Evolutionary conservation across 2,888 invertebrate genomes (phyloP).

Genomic region (Ditula angustiorana): DNA sequence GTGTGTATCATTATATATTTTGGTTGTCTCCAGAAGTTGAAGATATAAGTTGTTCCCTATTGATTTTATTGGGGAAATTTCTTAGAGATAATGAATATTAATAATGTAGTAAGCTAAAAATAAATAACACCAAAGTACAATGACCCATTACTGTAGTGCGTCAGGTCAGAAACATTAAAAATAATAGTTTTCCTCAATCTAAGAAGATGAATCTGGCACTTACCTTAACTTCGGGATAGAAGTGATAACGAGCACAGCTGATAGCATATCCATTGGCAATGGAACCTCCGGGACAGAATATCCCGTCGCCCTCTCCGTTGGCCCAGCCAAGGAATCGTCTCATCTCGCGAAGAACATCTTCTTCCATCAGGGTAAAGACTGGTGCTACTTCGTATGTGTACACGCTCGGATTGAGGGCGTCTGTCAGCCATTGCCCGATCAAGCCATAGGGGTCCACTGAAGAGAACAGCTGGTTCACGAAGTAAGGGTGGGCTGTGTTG

Average conservation of each 20-base stretch:
- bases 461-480: constrained; percentile 95
- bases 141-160: too few species aligned
- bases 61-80: too few species aligned
- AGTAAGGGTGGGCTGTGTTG: constrained; percentile 95
- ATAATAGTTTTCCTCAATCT: too few species aligned
- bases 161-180: too few species aligned
- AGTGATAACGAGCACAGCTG: constrained; percentile 91
- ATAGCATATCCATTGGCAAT: constrained; percentile 97
- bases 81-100: too few species aligned
- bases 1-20: too few species aligned
- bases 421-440: constrained; percentile 93
- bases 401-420: constrained; percentile 94
- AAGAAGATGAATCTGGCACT: too few species aligned
- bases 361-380: constrained; percentile 95
- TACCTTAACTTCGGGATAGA: constrained; percentile 91
- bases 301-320: constrained; percentile 91
- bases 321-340: constrained; percentile 91
- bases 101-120: too few species aligned
- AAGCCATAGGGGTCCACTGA: constrained; percentile 94
- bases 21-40: too few species aligned
- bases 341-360: constrained; percentile 92
- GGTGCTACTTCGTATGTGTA: constrained; percentile 97
- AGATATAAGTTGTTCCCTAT: too few species aligned
- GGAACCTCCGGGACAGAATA: constrained; percentile 96
- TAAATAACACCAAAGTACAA: too few species aligned